phyloP scores from a whole-genome alignment of 1,140 invertebrate species.

The Pentalonia nigronervosa region DNA sequence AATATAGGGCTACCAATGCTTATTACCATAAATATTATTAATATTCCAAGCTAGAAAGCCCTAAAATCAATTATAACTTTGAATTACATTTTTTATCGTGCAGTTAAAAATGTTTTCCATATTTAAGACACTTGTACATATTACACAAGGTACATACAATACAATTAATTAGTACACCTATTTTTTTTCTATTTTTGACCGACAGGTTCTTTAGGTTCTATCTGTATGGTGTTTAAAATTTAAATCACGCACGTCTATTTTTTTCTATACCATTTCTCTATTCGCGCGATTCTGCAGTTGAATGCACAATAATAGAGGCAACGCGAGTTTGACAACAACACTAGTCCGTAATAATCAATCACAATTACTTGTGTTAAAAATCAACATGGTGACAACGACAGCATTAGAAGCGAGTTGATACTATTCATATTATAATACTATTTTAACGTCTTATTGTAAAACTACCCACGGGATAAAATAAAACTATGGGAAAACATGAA shows the following conservation, averaged over 20 bases:
- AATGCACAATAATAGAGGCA: not conserved
- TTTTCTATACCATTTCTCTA: not conserved
- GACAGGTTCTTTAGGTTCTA: not conserved
- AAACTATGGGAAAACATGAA: not conserved
- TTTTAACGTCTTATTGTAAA: not conserved
- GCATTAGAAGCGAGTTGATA: not conserved
- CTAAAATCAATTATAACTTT: not conserved
- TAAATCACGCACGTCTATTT: not conserved
- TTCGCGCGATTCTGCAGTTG: not conserved
- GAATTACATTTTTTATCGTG: not conserved
- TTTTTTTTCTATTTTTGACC: not conserved
- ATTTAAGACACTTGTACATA: not conserved
- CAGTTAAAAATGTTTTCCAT: not conserved
- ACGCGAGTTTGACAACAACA: not conserved
- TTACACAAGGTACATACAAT: too few relatives aligned
- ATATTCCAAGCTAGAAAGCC: not conserved
- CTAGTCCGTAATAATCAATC: not conserved
- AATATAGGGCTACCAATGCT: not conserved
- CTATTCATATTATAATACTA: not conserved
- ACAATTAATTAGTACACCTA: not conserved
- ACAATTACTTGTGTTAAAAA: not conserved
- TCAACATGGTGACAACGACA: not conserved
- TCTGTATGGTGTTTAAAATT: not conserved
- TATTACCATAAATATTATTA: not conserved
- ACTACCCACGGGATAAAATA: not conserved